Percentiles rank a stretch among this genome's conserved stretches.
Evolutionary conservation across 2,113 vertebrate species (phyloP).

Genomic region (Lampris incognitus): DNA sequence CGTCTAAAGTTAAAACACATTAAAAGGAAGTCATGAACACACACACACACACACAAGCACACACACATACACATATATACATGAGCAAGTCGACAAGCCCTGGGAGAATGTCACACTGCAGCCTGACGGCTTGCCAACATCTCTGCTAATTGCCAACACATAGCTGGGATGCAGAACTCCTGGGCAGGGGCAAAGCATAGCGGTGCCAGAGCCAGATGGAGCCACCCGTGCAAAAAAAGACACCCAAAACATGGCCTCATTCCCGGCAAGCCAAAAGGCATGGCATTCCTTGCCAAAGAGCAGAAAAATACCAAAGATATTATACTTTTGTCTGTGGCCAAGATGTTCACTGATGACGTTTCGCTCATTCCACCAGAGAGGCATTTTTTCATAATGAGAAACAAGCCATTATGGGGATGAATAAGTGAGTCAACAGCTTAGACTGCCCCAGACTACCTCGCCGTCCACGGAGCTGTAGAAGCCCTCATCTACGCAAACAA

Average conservation of each 20-base stretch:
- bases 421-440: not conserved
- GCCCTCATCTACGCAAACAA: constrained; percentile 32
- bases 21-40: constrained; percentile 28
- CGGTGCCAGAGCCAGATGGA: constrained; percentile 78
- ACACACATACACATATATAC: constrained; percentile 33
- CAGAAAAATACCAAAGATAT: constrained; percentile 55
- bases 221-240: constrained; percentile 71
- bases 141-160: constrained; percentile 80
- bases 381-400: constrained; percentile 44
- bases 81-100: constrained; percentile 64
- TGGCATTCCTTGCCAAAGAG: constrained; percentile 60
- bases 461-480: constrained; percentile 6
- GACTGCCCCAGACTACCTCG: constrained; percentile 19
- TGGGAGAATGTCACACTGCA: constrained; percentile 69
- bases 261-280: constrained; percentile 69
- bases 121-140: constrained; percentile 69
- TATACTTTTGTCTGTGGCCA: constrained; percentile 39
- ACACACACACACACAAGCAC: constrained; percentile 22
- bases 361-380: constrained; percentile 25
- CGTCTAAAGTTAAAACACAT: constrained; percentile 24
- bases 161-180: constrained; percentile 77
- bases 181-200: constrained; percentile 72
- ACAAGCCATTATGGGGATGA: constrained; percentile 25
- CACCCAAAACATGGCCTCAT: constrained; percentile 68
- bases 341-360: constrained; percentile 40